Evolutionary conservation across 2,888 invertebrate genomes (phyloP), one percentile per base, ranked within the genome.

Genomic region (Kuschelorhynchus macadamiae): DNA sequence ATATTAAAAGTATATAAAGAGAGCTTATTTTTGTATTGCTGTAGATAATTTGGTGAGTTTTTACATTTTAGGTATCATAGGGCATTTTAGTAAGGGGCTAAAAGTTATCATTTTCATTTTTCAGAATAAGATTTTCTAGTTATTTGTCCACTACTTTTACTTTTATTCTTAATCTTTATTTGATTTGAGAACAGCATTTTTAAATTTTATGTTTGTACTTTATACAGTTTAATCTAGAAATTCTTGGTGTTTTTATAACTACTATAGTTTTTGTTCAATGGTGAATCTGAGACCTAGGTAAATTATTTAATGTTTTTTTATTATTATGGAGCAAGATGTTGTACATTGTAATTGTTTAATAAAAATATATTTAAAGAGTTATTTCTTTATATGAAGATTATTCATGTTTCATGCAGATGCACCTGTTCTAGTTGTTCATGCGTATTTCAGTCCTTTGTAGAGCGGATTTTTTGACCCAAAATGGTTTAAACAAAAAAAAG

Each of bases 271-370:
- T 46, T 49, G 59, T 59, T 59, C 39, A 18, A 46, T 21, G 36
- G 39, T 56, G 55, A 49, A 20, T 30, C 55, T 60, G 49, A 47
- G 14, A 41, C 8, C 14, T 63, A 56, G 55, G 41, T 47, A 63
- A 47, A 41, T 60, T 55, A 63, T 41, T 52, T 56, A 18, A 49
- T 49, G 47, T 61, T 61, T 32, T 52, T 55, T 61, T 36, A 41
- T 53, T 25, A 16, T 47, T 62, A 49, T 60, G 53, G 42, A 36
- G 32, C 67, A 67, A 47, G 56, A 62, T 61, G 61, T 67, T 67
- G 67, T 67, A 67, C 61, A 67, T 67, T 67, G 60, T 55, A 66
- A n/a, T 60, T 67, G 67, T 67, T 67, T 67, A 67, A 67, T 67
- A 67, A 67, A 67, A 65, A 30, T 52, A 3, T 36, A 36, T 36